Evolutionary conservation across 1,140 invertebrate genomes (phyloP).

Genomic region (Drosophila burlai): DNA sequence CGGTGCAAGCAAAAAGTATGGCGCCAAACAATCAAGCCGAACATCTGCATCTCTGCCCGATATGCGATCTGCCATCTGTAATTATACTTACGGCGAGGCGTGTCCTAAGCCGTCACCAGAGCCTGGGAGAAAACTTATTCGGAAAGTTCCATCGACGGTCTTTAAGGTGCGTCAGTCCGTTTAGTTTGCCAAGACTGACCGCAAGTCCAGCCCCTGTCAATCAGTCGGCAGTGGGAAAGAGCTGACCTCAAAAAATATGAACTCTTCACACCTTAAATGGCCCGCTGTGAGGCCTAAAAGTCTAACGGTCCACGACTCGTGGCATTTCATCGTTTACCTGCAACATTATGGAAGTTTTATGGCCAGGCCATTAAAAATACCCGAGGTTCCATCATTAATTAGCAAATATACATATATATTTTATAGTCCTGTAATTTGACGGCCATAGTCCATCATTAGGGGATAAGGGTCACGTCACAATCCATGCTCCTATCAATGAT

Average conservation of each 20-base stretch:
- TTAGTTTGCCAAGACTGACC: not conserved
- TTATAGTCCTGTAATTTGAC: slow-evolving; percentile 36
- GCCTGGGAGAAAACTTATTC: not conserved
- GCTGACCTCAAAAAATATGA: slow-evolving; percentile 46
- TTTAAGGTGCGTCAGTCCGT: slow-evolving; percentile 10
- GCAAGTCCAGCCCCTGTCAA: slow-evolving; percentile 26
- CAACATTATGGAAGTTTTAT: slow-evolving; percentile 63
- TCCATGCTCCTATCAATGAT: not conserved
- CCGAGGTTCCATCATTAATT: slow-evolving; percentile 40
- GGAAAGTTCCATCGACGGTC: not conserved
- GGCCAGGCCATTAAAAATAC: slow-evolving; percentile 54
- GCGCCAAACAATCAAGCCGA: slow-evolving; percentile 64
- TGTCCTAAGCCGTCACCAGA: not conserved
- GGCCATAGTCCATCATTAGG: slow-evolving; percentile 19
- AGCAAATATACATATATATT: slow-evolving; percentile 38
- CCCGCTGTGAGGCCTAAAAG: slow-evolving; percentile 7
- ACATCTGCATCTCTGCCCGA: slow-evolving; percentile 25
- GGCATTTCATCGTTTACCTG: slow-evolving; percentile 35
- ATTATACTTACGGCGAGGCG: slow-evolving; percentile 19
- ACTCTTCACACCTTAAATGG: slow-evolving; percentile 68
- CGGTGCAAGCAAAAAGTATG: slow-evolving; percentile 67
- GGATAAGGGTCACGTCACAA: slow-evolving; percentile 1
- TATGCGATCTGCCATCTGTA: slow-evolving; percentile 31
- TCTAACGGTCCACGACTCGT: slow-evolving; percentile 29
- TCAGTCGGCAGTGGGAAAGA: slow-evolving; percentile 19